These are phyloP conservation scores for Napeogenes sylphis DNA, from an alignment of 2,888 invertebrate species.

Conservation along the genomic window DNA sequence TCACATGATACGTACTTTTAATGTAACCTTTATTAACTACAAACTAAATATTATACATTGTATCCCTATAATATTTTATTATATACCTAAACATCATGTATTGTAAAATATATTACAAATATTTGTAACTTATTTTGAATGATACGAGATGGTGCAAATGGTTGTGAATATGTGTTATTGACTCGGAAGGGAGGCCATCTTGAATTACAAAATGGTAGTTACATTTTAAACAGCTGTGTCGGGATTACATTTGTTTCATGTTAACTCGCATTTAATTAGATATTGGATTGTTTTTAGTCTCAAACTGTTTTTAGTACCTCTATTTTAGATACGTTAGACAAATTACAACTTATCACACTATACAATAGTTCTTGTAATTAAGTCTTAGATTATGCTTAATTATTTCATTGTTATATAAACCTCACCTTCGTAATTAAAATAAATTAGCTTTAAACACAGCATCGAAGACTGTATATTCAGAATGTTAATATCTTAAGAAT, in stretches of 20 bases:
- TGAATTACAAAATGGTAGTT: constrained; percentile 13
- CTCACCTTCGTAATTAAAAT: constrained; percentile 7
- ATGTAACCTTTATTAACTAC: constrained; percentile 8
- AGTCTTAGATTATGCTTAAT: neutral
- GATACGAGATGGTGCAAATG: constrained; percentile 35
- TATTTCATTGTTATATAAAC: neutral
- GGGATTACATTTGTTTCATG: neutral
- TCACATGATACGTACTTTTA: constrained; percentile 2
- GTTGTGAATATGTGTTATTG: constrained; percentile 36
- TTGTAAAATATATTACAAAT: constrained; percentile 22
- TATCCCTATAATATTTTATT: constrained; percentile 1
- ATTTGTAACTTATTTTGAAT: constrained; percentile 27
- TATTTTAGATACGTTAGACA: neutral
- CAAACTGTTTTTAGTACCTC: neutral
- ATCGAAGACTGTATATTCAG: constrained; percentile 44
- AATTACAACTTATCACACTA: neutral
- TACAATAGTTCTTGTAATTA: neutral
- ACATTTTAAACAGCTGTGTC: constrained; percentile 3
- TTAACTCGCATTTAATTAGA: neutral
- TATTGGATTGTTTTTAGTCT: neutral
- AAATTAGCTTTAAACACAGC: constrained; percentile 35
- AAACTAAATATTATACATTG: neutral
- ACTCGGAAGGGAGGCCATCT: constrained; percentile 19
- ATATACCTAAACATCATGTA: constrained; percentile 5
- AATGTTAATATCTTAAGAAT: constrained; percentile 32